These are phyloP conservation scores for Alouatta palliata DNA, from an alignment of 2,113 vertebrate genomes.

Conservation along the genomic window DNA sequence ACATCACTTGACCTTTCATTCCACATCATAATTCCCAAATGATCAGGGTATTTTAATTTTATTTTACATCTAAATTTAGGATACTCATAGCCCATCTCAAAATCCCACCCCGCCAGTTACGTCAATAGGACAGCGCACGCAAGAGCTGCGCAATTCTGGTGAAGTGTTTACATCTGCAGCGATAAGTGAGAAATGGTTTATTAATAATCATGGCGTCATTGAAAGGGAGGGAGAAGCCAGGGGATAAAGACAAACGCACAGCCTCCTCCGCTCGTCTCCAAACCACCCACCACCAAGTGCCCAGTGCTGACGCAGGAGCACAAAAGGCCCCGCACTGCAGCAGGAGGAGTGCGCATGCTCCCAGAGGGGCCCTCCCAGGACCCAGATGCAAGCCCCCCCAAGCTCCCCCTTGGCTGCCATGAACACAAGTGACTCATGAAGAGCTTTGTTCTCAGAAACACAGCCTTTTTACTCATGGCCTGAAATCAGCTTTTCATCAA, in stretches of 20 bases:
- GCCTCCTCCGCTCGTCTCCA: background rate
- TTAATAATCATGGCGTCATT: conserved; percentile 52
- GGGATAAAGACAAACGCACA: background rate
- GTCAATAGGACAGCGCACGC: background rate
- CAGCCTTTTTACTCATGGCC: background rate
- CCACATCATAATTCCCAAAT: background rate
- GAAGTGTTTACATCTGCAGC: conserved; percentile 50
- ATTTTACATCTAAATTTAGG: conserved; percentile 8
- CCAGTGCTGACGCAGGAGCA: background rate
- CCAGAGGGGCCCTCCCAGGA: background rate
- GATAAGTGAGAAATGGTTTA: conserved; percentile 44
- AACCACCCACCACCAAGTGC: background rate
- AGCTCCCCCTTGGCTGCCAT: background rate
- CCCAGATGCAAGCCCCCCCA: background rate
- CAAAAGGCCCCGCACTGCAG: background rate
- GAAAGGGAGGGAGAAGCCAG: background rate
- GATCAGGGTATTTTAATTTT: background rate
- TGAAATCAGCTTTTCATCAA: background rate
- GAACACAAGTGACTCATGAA: background rate
- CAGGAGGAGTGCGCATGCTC: background rate
- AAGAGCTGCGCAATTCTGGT: background rate
- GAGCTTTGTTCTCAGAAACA: conserved; percentile 47
- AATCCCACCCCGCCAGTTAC: background rate
- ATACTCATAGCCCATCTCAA: background rate
- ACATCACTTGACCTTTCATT: background rate